Conservation (phyloP, 1,140 invertebrate genomes). For the Tetramorium alpestre region DNA sequence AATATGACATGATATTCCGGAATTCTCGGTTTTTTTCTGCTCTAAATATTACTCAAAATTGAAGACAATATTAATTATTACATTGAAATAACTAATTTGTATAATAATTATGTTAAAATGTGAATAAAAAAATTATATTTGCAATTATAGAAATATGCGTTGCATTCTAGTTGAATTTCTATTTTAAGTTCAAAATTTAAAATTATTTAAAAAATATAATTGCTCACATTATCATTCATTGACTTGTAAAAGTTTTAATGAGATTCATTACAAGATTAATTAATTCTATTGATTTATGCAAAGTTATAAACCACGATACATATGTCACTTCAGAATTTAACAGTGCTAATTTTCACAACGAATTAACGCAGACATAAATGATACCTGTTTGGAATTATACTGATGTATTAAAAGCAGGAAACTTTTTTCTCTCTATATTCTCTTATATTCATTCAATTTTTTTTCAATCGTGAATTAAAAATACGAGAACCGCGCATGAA, state of each 20-base stretch:
- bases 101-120: background rate
- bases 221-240: background rate
- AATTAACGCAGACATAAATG: background rate
- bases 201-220: background rate
- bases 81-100: background rate
- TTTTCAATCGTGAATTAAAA: background rate
- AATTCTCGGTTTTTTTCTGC: too few species aligned
- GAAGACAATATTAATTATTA: background rate
- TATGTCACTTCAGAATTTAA: background rate
- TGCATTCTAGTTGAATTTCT: background rate
- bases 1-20: too few species aligned
- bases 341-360: background rate
- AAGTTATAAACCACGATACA: background rate
- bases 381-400: background rate
- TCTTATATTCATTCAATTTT: background rate
- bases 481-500: background rate
- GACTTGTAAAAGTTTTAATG: background rate
- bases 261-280: background rate
- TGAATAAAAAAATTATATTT: background rate
- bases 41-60: background rate
- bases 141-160: background rate
- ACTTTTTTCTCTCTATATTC: too few species aligned
- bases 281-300: background rate
- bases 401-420: background rate
- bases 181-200: background rate